Evolutionary conservation across 2,888 invertebrate species (phyloP), one percentile per base, ranked within the genome.

Genomic region (Arrhopalites spinosus): DNA sequence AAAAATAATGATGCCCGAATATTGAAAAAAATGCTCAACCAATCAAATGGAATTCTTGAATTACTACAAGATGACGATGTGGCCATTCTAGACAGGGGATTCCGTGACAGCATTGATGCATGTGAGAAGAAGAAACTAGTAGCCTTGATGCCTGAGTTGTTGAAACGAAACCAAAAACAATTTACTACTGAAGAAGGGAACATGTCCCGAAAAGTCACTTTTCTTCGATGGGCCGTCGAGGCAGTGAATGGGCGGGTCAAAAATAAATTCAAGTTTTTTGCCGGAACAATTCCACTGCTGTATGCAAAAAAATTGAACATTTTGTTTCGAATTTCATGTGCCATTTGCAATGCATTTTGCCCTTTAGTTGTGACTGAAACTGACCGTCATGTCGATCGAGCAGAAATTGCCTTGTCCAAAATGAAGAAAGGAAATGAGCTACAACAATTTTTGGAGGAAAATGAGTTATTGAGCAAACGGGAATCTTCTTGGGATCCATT

Each of bases 311-410:
- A 7, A 3, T 36, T 36, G 5, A 36, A 36, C 36, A 36, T 36
- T 11, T 11, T 59, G 27, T 23, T 75, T 2, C 15, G 73, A 15
- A 69, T 78, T 20, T 53, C 53, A 13, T 78, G 75, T 45, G 78
- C 75, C 1, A 56, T 78, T 1, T 45, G 72, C 3, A 76, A 76
- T 56, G 61, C 56, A 2, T 76, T 71, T 43, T 59, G 25, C 13
- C 73, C 76, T 30, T 59, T 47, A 15, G 8, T 76, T 8, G 36
- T 69, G 15, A 29, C 20, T 15, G 59, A 74, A 36, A 61, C 47
- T 0, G 43, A 13, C 0, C 2, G 17, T 0, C 53, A 73, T 47
- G 15, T 29, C 11, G 0, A 61, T 11, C 2, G 61, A 0, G 73
- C 56, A 1, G 20, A 56, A 13, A 53, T 3, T 5, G 53, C 53